Percentiles rank a stretch among this genome's conserved stretches.
phyloP scores from a whole-genome alignment of 2,797 vertebrate species.

The Phrynocephalus vlangalii region DNA sequence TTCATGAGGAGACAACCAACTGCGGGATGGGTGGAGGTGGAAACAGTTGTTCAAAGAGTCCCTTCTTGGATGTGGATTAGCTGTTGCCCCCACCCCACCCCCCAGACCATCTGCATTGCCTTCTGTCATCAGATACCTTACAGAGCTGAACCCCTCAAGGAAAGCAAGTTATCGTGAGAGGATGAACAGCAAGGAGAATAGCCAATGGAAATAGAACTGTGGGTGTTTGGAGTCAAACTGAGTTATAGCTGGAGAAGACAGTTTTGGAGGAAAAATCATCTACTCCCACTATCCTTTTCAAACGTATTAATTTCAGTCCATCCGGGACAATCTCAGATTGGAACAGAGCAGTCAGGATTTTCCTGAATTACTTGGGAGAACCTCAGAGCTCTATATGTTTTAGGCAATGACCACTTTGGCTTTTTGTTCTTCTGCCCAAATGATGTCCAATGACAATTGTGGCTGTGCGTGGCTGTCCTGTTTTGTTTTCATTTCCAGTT shows the following conservation, averaged over 20 bases:
- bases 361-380: not conserved
- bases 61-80: conserved; percentile 9
- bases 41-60: not conserved
- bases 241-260: not conserved
- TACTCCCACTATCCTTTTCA: not conserved
- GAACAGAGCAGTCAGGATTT: not conserved
- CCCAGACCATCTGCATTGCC: conserved; percentile 14
- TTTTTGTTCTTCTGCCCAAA: no score
- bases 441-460: no score
- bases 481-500: no score
- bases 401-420: no score
- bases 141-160: not conserved
- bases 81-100: not conserved
- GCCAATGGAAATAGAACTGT: not conserved
- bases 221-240: not conserved
- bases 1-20: not conserved
- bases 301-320: not conserved
- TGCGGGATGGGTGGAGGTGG: not conserved
- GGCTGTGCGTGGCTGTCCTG: no score
- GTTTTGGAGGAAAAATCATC: not conserved
- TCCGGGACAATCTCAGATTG: not conserved
- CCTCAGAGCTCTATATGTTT: not conserved
- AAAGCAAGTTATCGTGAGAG: conserved; percentile 4
- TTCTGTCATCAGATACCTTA: conserved; percentile 21
- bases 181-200: not conserved